A percentile compares a stretch with the other conserved stretches of the same genome.
phyloP scores from a whole-genome alignment of 2,113 vertebrate genomes.

The Rostratula benghalensis region DNA sequence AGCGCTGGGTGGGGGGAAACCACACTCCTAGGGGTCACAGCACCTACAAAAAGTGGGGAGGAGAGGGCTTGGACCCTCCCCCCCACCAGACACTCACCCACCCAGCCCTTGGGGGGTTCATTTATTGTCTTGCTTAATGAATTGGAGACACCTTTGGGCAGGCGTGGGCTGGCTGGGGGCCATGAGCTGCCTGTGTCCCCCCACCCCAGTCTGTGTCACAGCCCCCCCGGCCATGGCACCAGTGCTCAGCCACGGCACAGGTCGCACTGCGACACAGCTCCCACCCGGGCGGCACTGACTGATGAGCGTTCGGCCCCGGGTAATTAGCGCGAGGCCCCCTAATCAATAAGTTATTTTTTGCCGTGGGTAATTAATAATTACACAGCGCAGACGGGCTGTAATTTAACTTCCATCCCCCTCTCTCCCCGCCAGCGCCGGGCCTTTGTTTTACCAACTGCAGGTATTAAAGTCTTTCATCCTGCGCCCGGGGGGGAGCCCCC shows the following conservation, averaged over 20 bases:
- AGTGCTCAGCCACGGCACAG: neutral
- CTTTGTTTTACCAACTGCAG: slow-evolving; percentile 49
- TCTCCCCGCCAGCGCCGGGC: slow-evolving; percentile 5
- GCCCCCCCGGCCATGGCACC: neutral
- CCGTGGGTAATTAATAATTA: slow-evolving; percentile 81
- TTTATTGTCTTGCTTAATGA: neutral
- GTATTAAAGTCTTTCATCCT: slow-evolving; percentile 19
- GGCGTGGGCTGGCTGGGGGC: neutral
- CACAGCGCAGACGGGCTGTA: slow-evolving; percentile 69
- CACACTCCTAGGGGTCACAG: rapidly evolving
- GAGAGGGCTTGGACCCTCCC: neutral
- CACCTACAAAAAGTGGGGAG: neutral
- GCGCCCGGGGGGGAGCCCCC: neutral
- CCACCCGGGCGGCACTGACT: neutral
- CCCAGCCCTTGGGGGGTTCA: neutral
- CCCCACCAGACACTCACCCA: neutral
- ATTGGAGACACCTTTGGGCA: neutral
- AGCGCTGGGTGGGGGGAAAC: rapidly evolving
- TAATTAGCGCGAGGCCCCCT: slow-evolving; percentile 76
- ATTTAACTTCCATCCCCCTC: slow-evolving; percentile 73
- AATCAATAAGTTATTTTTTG: slow-evolving; percentile 85
- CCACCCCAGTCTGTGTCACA: neutral
- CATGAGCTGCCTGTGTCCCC: neutral
- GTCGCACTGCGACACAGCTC: slow-evolving; percentile 60
- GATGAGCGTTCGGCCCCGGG: slow-evolving; percentile 39